Conservation (phyloP, 2,113 vertebrate genomes). For the Mustela lutreola region DNA sequence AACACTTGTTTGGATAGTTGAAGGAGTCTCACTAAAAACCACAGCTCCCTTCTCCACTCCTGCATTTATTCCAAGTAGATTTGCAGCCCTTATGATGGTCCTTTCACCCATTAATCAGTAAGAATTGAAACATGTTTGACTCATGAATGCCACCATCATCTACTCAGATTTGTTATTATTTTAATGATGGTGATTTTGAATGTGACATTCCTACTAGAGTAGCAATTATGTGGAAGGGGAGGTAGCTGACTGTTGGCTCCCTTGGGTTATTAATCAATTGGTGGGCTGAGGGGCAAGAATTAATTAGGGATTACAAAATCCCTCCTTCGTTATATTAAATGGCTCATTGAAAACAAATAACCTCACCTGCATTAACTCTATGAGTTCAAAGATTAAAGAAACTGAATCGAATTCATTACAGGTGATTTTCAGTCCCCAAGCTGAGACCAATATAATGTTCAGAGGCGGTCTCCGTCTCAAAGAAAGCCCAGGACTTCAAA, state of each 20-base stretch:
- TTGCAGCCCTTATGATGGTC: slow-evolving; percentile 65
- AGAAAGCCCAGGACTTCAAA: not conserved
- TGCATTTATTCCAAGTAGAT: slow-evolving; percentile 72
- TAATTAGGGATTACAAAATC: slow-evolving; percentile 72
- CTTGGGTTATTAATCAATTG: slow-evolving; percentile 75
- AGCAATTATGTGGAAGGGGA: slow-evolving; percentile 57
- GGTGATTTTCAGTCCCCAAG: slow-evolving; percentile 53
- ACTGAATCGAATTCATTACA: slow-evolving; percentile 44
- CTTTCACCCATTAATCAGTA: slow-evolving; percentile 65
- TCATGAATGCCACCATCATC: slow-evolving; percentile 13
- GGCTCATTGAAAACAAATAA: slow-evolving; percentile 55
- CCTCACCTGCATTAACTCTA: slow-evolving; percentile 45
- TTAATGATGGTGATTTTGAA: not conserved
- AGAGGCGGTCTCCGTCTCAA: slow-evolving; percentile 48
- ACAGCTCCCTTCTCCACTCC: not conserved
- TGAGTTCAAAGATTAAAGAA: slow-evolving; percentile 60
- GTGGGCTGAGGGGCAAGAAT: slow-evolving; percentile 59
- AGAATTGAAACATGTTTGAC: slow-evolving; percentile 53
- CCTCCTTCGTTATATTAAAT: slow-evolving; percentile 58
- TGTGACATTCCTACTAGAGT: slow-evolving; percentile 14
- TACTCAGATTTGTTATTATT: not conserved
- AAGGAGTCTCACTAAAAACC: slow-evolving; percentile 82
- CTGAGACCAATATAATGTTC: slow-evolving; percentile 60
- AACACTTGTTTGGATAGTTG: slow-evolving; percentile 84
- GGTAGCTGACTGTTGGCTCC: not conserved